Percentiles rank a stretch among this genome's conserved stretches.
phyloP scores from a whole-genome alignment of 2,797 vertebrate genomes.

The Macropus fuliginosus region DNA sequence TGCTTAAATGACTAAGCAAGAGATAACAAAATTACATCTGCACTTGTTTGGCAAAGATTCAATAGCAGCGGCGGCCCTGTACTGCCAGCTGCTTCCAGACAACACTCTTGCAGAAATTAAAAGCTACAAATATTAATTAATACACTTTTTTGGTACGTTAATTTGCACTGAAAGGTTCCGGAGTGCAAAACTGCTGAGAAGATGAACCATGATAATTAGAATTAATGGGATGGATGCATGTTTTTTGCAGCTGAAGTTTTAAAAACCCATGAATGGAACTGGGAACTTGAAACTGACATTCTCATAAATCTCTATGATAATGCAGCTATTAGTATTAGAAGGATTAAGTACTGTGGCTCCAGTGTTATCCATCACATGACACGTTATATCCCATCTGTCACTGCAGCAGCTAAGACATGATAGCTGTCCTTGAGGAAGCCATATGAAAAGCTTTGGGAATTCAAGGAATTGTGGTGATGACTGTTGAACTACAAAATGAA shows the following conservation, averaged over 20 bases:
- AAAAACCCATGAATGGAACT: conserved; percentile 88
- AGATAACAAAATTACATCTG: conserved; percentile 99
- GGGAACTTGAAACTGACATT: conserved; percentile 91
- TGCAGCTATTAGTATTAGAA: conserved; percentile 91
- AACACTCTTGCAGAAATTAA: conserved; percentile 95
- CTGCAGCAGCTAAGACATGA: conserved; percentile 82
- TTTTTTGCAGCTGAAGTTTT: conserved; percentile 91
- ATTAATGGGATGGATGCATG: conserved; percentile 93
- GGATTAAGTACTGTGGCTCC: conserved; percentile 90
- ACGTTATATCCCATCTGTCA: conserved; percentile 89
- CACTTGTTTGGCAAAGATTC: conserved; percentile 96
- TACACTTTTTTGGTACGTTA: conserved; percentile 95
- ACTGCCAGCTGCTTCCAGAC: conserved; percentile 96
- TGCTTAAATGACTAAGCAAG: conserved; percentile 97
- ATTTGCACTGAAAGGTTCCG: conserved; percentile 94
- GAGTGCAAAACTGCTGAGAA: conserved; percentile 90
- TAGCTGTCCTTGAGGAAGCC: conserved; percentile 86
- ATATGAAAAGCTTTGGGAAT: conserved; percentile 85
- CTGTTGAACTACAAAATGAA: conserved; percentile 85
- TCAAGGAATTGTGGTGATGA: conserved; percentile 83
- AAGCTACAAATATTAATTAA: conserved; percentile 98
- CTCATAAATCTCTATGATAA: conserved; percentile 95
- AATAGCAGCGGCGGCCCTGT: conserved; percentile 89
- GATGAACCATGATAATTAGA: conserved; percentile 95
- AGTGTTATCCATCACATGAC: conserved; percentile 90